Conservation (phyloP, 2,888 invertebrate species). For the Congeria kusceri region DNA sequence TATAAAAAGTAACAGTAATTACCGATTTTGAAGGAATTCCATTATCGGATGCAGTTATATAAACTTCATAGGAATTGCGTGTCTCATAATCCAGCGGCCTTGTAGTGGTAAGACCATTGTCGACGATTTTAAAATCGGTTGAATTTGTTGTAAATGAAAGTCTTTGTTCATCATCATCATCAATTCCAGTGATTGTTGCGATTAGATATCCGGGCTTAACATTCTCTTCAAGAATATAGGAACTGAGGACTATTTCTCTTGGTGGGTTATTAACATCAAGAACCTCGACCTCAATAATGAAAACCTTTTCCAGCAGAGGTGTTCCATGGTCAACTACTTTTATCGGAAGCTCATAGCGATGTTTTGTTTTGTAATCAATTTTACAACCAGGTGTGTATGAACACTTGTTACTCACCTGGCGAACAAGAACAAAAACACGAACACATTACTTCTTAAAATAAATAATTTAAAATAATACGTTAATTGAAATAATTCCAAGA, state of each 20-base stretch:
- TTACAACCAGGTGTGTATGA: conserved; percentile 31
- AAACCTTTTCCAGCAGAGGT: conserved; percentile 50
- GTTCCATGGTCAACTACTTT: conserved; percentile 64
- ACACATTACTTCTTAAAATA: no score
- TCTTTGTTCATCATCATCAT: conserved; percentile 63
- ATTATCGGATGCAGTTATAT: conserved; percentile 62
- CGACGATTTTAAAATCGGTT: conserved; percentile 8
- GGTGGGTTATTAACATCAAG: conserved; percentile 71
- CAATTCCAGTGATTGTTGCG: conserved; percentile 40
- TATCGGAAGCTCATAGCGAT: conserved; percentile 55
- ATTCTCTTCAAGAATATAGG: conserved; percentile 42
- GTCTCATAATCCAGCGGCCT: conserved; percentile 61
- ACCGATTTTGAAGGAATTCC: conserved; percentile 43
- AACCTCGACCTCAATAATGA: conserved; percentile 54
- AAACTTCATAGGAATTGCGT: conserved; percentile 45
- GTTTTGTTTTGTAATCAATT: conserved; percentile 66
- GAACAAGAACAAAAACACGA: no score
- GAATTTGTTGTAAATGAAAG: conserved; percentile 47
- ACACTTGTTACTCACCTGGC: not conserved
- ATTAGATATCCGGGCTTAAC: not conserved
- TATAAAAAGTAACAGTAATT: no score
- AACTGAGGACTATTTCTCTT: conserved; percentile 44
- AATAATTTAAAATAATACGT: no score
- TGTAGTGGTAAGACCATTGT: not conserved
- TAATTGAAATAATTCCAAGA: no score